Base-by-base conservation (phyloP, 2,113 vertebrate species). In the Bombycilla garrulus region DNA sequence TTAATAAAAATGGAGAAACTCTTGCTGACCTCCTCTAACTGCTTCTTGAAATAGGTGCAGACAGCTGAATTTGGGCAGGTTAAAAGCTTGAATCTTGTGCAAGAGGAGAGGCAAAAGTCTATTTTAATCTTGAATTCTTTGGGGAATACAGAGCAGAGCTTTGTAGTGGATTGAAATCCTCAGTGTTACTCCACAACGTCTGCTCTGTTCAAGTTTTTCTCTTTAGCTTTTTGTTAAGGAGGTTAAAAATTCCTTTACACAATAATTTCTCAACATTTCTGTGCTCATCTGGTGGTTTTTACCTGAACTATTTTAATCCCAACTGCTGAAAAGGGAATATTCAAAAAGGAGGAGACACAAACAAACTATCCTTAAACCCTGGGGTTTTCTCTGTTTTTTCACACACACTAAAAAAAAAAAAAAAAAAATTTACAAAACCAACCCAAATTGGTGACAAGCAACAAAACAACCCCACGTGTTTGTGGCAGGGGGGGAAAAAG, bases 371-470 rank as follows among this genome's bases (percentile, higher is more conserved):
- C 71, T 50, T n/a, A 35, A 71, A 62, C 50, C 36, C 61, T 5
- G 9, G 6, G 11, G 0, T 22, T 78, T 45, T 15, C 10, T 18
- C 0, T 31, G 1, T 25, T 45, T 65, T 61, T 70, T 18, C 8
- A 3, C 47, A 12, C 65, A 47, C 44, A 20, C 20, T 19, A 13
- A 50, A 50, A 50, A 25, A 48, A 12, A 31, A 31, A 20, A 53
- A 18, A 53, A 29, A 53, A 29, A n/a, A n/a, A n/a, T n/a, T n/a
- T n/a, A n/a, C n/a, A n/a, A n/a, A n/a, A n/a, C n/a, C n/a, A n/a
- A n/a, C n/a, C n/a, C n/a, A n/a, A n/a, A n/a, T n/a, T n/a, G 5
- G 9, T 72, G 50, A 31, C 67, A 40, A 51, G 29, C 72, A n/a
- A 24, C 51, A 11, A 31, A 74, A 18, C 4, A 38, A 47, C 24